A percentile compares a stretch with the other conserved stretches of the same genome.
Conservation (phyloP, 2,113 vertebrate genomes). For the Lonchura striata region DNA sequence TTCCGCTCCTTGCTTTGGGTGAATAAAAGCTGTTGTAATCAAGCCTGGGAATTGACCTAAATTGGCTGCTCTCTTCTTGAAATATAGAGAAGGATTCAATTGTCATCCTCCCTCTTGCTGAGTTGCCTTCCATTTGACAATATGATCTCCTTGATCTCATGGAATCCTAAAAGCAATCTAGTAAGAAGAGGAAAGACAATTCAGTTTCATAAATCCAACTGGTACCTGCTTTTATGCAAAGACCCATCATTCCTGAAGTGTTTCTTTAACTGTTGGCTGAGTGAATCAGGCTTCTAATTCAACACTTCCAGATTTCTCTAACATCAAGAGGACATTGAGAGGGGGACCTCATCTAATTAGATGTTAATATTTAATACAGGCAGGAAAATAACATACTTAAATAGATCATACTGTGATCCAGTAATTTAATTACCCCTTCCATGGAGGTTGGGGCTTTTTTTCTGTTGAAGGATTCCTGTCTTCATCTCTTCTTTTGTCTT, state of each 20-base stretch:
- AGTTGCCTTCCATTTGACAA: neutral
- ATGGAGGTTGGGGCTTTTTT: neutral
- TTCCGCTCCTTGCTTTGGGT: neutral
- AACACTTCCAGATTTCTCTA: neutral
- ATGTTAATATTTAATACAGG: constrained; percentile 1
- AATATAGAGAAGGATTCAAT: neutral
- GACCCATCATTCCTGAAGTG: neutral
- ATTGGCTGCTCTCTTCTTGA: neutral
- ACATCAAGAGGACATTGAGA: neutral
- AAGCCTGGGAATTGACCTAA: neutral
- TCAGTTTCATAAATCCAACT: neutral
- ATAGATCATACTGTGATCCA: neutral
- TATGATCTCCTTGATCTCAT: neutral
- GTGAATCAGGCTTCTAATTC: neutral
- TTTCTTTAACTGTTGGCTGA: neutral
- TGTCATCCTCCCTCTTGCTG: neutral
- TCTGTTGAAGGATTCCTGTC: neutral
- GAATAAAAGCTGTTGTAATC: neutral
- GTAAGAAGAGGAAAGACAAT: neutral
- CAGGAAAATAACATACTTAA: neutral
- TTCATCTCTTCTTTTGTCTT: neutral
- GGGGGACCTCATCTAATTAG: neutral
- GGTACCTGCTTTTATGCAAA: neutral
- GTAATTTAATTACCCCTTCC: neutral
- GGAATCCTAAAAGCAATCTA: neutral